Evolutionary conservation across 2,113 vertebrate genomes (phyloP).

Genomic region (Phyllostomus discolor): DNA sequence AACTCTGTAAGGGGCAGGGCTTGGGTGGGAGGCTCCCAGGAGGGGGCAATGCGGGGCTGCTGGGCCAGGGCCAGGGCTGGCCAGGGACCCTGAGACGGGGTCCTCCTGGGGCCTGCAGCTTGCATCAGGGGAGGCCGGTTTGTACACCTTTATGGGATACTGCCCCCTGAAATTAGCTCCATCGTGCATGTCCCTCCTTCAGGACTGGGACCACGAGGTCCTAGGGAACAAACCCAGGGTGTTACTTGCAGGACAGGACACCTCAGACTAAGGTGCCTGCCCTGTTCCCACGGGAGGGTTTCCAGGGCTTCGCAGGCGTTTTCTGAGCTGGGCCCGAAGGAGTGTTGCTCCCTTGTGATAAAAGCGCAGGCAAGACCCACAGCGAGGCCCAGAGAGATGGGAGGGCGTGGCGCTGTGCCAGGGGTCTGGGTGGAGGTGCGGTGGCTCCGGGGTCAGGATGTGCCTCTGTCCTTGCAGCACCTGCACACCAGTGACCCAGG

Average conservation of each 20-base stretch:
- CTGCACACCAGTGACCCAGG: slow-evolving; percentile 49
- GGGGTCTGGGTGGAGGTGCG: rapidly evolving
- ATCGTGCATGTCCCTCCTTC: rapidly evolving
- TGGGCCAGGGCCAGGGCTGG: neutral
- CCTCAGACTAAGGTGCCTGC: rapidly evolving
- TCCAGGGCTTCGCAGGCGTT: neutral
- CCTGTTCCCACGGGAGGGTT: rapidly evolving
- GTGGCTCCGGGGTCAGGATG: rapidly evolving
- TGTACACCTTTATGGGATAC: neutral
- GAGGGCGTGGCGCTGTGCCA: rapidly evolving
- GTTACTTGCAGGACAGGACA: rapidly evolving
- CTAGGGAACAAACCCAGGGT: too few species aligned
- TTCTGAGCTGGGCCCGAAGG: rapidly evolving
- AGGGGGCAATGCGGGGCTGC: rapidly evolving
- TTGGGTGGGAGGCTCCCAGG: rapidly evolving
- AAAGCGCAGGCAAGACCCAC: rapidly evolving
- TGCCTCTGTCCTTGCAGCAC: slow-evolving; percentile 68
- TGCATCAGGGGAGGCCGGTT: neutral
- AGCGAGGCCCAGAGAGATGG: too few species aligned
- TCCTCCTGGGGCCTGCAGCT: neutral
- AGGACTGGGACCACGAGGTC: neutral
- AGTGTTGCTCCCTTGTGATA: neutral
- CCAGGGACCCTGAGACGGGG: rapidly evolving
- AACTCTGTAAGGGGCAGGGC: slow-evolving; percentile 73
- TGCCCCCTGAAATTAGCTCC: rapidly evolving